Base-by-base conservation (phyloP, 2,888 invertebrate genomes). In the Barypeithes pellucidus region DNA sequence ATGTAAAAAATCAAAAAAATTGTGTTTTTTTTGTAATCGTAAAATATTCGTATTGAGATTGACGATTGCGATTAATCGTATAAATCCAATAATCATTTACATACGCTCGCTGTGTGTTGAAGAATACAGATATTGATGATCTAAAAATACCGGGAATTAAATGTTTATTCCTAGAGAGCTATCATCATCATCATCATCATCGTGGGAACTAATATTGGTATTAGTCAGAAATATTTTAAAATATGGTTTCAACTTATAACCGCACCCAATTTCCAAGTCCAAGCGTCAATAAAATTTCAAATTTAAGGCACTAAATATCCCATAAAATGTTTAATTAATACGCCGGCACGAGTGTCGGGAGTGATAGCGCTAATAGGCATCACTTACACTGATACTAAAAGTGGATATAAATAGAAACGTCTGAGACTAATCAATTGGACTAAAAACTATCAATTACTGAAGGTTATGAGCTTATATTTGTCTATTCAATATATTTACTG, bases 341-440 rank as follows among this genome's bases (percentile, higher is more conserved):
- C 36, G 36, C 39, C 50, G 29, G 18, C 71, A 72, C 60, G 71
- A 60, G 33, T 59, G 22, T 47, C 29, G 8, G 22, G 60, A 39
- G 33, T 72, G 66, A 60, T 72, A 33, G 29, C 60, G n/a, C 9
- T 33, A 50, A 66, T 36, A 24, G 33, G 36, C 8, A 47, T 45
- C 3, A 45, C 11, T 33, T 57, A 60, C 20, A 60, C 60, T 41
- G 41, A 36, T 47, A 50, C 50, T 59, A 18, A 68, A 68, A 20
- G 14, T n/a, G 2, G 14, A 24, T 60, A 60, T 22, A 68, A 60
- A 68, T 66, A 66, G 66, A 41, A 43, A 18, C 12, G 45, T 33
- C 41, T 39, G 67, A 14, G 20, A 33, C 33, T 36, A 18, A 63
- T 45, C n/a, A 47, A 50, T 14, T 36, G 20, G 24, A 50, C 50